Evolutionary conservation across 2,888 invertebrate species (phyloP).

Genomic region (Notodonta ziczac): DNA sequence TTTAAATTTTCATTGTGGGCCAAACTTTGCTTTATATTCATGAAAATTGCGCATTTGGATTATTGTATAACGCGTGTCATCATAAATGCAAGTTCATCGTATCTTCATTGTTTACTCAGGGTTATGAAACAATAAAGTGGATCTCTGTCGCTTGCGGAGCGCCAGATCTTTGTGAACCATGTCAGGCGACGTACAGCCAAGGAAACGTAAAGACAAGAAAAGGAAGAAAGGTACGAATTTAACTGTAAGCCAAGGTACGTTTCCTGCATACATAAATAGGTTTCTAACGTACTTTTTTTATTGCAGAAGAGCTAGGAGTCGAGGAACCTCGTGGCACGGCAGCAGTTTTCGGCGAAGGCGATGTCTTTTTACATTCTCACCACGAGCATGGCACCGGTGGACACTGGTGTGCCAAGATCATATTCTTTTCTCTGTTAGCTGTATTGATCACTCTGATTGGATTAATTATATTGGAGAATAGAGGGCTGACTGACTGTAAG

Average conservation of each 20-base stretch:
- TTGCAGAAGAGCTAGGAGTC: slow-evolving; percentile 77
- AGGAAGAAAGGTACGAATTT: slow-evolving; percentile 89
- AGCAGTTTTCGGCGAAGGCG: slow-evolving; percentile 84
- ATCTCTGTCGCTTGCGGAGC: slow-evolving; percentile 71
- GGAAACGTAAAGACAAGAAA: slow-evolving; percentile 93
- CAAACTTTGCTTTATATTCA: slow-evolving; percentile 60
- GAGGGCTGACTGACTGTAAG: slow-evolving; percentile 91
- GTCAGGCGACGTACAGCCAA: slow-evolving; percentile 95
- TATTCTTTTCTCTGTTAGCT: slow-evolving; percentile 91
- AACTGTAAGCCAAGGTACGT: slow-evolving; percentile 14
- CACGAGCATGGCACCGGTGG: slow-evolving; percentile 92
- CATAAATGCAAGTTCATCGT: slow-evolving; percentile 59
- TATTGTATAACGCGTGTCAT: slow-evolving; percentile 51
- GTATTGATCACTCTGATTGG: slow-evolving; percentile 90
- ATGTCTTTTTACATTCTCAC: slow-evolving; percentile 90
- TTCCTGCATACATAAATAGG: slow-evolving; percentile 17
- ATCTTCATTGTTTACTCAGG: slow-evolving; percentile 74
- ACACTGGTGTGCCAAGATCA: slow-evolving; percentile 92
- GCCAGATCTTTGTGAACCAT: slow-evolving; percentile 83
- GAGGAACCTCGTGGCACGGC: slow-evolving; percentile 78
- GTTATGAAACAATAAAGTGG: slow-evolving; percentile 80
- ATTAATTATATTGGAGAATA: slow-evolving; percentile 91
- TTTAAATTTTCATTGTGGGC: slow-evolving; percentile 77
- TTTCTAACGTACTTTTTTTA: slow-evolving; percentile 17
- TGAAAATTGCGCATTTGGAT: slow-evolving; percentile 76